Evolutionary conservation across 2,797 vertebrate genomes (phyloP).

Genomic region (Falco columbarius): DNA sequence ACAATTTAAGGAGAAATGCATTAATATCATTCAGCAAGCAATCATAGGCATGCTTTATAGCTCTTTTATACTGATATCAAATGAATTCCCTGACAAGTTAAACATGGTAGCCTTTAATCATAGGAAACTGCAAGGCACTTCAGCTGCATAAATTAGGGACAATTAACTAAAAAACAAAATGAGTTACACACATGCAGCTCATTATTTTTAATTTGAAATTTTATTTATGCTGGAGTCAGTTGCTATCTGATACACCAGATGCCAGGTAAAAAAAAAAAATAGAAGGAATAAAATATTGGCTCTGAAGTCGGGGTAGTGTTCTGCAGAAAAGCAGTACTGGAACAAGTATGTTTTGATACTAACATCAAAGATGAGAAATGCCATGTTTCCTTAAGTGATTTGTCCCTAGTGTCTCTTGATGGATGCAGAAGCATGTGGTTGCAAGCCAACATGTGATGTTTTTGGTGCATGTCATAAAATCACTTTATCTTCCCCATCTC

Average conservation of each 20-base stretch:
- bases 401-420: neutral
- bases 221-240: constrained; percentile 47
- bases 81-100: constrained; percentile 72
- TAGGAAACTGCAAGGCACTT: constrained; percentile 55
- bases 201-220: constrained; percentile 73
- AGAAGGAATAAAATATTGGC: neutral
- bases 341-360: neutral
- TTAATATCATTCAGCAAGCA: constrained; percentile 68
- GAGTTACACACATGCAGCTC: constrained; percentile 68
- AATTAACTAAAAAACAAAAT: constrained; percentile 68
- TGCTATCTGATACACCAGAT: constrained; percentile 52
- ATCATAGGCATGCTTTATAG: constrained; percentile 57
- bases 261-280: neutral
- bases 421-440: neutral
- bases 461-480: neutral
- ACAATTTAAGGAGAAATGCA: constrained; percentile 62
- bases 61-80: constrained; percentile 73
- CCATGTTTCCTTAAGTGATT: neutral
- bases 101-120: constrained; percentile 76
- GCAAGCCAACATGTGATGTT: neutral
- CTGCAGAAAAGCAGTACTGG: neutral
- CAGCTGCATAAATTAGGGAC: constrained; percentile 74
- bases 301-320: neutral
- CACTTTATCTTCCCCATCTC: neutral
- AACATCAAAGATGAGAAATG: neutral